Evolutionary conservation across 1,140 invertebrate genomes (phyloP).

Genomic region (Magallana angulata): DNA sequence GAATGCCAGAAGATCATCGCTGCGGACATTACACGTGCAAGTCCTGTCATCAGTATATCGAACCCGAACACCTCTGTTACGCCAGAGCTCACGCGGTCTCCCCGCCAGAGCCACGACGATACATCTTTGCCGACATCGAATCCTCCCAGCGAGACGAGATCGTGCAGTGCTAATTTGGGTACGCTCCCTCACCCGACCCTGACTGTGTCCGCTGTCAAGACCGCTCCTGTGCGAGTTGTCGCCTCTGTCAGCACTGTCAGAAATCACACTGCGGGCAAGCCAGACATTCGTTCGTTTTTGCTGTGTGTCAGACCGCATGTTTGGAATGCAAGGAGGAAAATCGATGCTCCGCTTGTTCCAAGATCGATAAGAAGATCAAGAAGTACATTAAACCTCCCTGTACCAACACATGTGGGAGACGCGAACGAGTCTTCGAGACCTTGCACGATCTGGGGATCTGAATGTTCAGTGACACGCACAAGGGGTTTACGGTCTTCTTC

Average conservation of each 20-base stretch:
- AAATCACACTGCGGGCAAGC: constrained; percentile 42
- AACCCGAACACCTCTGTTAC: constrained; percentile 43
- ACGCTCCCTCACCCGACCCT: background rate
- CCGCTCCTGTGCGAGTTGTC: constrained; percentile 2
- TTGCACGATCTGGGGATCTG: no score
- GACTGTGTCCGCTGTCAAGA: background rate
- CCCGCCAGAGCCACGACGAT: background rate
- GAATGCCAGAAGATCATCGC: constrained; percentile 36
- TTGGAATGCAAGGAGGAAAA: constrained; percentile 35
- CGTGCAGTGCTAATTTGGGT: constrained; percentile 21
- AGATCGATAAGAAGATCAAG: background rate
- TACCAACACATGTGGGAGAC: no score
- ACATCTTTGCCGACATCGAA: constrained; percentile 54
- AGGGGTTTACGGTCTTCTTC: no score
- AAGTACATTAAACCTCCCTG: constrained; percentile 23
- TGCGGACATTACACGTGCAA: constrained; percentile 47
- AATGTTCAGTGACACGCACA: no score
- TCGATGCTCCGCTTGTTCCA: no score
- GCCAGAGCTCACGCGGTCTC: background rate
- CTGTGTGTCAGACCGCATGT: constrained; percentile 42
- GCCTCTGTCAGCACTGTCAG: constrained; percentile 18
- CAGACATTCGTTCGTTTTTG: constrained; percentile 28
- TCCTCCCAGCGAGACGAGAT: constrained; percentile 43
- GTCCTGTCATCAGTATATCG: constrained; percentile 23
- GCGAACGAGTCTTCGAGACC: no score